These are phyloP conservation scores for Drosophila ercepeae DNA, from an alignment of 1,140 invertebrate species.

Conservation along the genomic window DNA sequence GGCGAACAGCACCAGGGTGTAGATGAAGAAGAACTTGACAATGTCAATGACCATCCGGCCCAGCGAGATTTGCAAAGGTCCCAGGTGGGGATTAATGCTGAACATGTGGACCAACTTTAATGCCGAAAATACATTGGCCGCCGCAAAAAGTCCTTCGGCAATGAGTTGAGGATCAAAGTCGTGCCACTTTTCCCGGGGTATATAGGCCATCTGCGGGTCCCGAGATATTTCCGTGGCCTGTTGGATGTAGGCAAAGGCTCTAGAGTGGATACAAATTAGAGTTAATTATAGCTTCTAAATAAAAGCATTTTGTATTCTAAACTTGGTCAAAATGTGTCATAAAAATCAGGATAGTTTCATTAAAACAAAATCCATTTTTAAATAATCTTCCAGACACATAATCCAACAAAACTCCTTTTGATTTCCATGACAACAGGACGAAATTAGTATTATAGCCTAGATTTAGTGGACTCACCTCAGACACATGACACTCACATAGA, in stretches of 20 bases:
- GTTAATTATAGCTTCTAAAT: background rate
- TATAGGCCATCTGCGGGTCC: constrained; percentile 88
- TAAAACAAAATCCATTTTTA: background rate
- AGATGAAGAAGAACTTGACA: constrained; percentile 94
- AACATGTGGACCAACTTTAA: constrained; percentile 95
- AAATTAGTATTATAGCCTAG: background rate
- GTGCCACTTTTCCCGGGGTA: constrained; percentile 94
- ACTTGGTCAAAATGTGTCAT: too few relatives aligned
- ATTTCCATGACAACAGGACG: background rate
- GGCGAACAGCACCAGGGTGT: constrained; percentile 91
- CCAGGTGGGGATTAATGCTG: constrained; percentile 95
- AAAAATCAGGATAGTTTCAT: too few relatives aligned
- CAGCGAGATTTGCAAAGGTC: constrained; percentile 93
- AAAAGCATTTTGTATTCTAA: too few relatives aligned
- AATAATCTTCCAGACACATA: background rate
- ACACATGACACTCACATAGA: constrained; percentile 92
- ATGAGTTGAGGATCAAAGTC: constrained; percentile 97
- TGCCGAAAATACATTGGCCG: constrained; percentile 94
- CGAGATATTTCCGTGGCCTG: constrained; percentile 88
- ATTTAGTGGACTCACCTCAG: constrained; percentile 85
- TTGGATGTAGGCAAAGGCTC: constrained; percentile 90
- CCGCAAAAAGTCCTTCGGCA: constrained; percentile 96
- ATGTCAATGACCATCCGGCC: constrained; percentile 95
- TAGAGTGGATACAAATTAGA: background rate
- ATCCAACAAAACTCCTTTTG: background rate